phyloP scores from a whole-genome alignment of 2,113 vertebrate species.

The Tragelaphus imberbis region DNA sequence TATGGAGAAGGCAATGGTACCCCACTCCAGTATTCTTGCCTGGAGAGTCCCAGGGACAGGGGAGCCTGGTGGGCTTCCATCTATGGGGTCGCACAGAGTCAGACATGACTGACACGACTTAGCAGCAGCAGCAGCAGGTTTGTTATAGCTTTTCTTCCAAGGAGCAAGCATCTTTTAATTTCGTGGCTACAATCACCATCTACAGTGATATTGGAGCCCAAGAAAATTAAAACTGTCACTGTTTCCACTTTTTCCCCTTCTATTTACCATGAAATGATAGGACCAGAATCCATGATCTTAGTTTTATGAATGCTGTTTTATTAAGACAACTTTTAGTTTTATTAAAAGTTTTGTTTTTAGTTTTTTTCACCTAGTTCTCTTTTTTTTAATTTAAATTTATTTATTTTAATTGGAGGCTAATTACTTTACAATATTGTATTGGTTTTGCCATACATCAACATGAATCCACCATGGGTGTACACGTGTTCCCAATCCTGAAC shows the following conservation, averaged over 20 bases:
- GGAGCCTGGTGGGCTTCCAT: too few species aligned
- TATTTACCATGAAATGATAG: not conserved
- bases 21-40: too few species aligned
- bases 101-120: rapidly evolving
- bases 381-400: too few species aligned
- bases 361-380: too few species aligned
- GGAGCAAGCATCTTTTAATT: not conserved
- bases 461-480: too few species aligned
- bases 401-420: too few species aligned
- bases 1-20: not conserved
- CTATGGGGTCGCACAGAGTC: too few species aligned
- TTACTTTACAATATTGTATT: too few species aligned
- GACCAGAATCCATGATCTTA: not conserved
- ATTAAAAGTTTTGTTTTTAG: not conserved
- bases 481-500: too few species aligned
- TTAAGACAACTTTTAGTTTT: not conserved
- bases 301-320: not conserved
- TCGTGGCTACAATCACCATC: not conserved
- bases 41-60: too few species aligned
- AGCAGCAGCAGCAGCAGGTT: not conserved
- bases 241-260: not conserved
- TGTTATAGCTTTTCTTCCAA: not conserved
- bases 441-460: too few species aligned
- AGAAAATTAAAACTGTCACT: not conserved
- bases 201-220: not conserved